These are phyloP conservation scores for Mormyrops attenuatus DNA, from an alignment of 2,797 vertebrate species.

Conservation along the genomic window DNA sequence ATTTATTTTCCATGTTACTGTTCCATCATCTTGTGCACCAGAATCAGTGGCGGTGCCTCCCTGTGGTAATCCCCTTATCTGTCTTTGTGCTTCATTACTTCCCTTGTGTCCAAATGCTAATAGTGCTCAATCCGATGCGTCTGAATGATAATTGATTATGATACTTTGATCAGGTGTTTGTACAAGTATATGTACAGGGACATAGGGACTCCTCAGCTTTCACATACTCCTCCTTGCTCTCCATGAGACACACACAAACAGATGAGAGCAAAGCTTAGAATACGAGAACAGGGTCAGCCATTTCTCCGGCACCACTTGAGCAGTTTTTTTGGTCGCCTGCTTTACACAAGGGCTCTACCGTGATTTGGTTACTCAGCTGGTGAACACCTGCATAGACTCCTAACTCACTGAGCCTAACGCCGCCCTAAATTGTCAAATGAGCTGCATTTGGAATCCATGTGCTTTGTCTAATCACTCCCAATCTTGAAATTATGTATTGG, in stretches of 20 bases:
- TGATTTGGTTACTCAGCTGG: not conserved
- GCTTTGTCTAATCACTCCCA: not conserved
- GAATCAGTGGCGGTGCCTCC: not conserved
- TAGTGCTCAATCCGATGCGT: not conserved
- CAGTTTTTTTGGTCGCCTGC: not conserved
- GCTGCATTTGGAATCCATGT: not conserved
- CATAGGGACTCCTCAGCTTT: not conserved
- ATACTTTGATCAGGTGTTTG: not conserved
- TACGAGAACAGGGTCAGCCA: not conserved
- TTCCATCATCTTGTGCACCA: not conserved
- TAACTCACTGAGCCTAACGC: not conserved
- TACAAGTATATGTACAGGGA: not conserved
- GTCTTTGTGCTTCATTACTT: not conserved
- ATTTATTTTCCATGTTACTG: not conserved
- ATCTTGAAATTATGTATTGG: not conserved
- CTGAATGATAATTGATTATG: not conserved
- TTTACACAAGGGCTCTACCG: not conserved
- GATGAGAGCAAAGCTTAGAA: not conserved
- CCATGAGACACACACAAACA: not conserved
- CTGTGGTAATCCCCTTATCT: not conserved
- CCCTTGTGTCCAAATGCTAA: not conserved
- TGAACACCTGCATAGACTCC: not conserved
- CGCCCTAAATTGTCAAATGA: not conserved
- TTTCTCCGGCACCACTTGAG: not conserved
- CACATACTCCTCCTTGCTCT: not conserved